Evolutionary conservation across 2,888 invertebrate genomes (phyloP).

Genomic region (Calephelis perditalis): DNA sequence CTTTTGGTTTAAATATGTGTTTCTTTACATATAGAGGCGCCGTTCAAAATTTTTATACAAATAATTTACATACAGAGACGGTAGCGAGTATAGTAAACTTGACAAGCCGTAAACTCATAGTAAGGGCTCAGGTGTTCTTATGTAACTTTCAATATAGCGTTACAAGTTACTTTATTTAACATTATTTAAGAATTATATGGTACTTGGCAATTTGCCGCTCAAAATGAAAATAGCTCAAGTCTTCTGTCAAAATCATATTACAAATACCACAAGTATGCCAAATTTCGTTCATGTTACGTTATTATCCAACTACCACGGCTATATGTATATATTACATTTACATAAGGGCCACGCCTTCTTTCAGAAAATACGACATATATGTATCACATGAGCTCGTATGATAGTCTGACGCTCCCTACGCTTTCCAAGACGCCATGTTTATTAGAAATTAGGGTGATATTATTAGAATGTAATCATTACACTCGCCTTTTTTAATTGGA

Average conservation of each 20-base stretch:
- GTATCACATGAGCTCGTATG: background rate
- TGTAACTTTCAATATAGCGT: background rate
- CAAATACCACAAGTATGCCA: slow-evolving; percentile 10
- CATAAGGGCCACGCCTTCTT: slow-evolving; percentile 4
- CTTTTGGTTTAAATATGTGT: too few species aligned
- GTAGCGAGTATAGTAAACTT: too few species aligned
- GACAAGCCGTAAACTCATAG: too few species aligned
- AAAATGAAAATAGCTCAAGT: slow-evolving; percentile 5
- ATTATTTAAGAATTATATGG: background rate
- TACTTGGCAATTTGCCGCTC: slow-evolving; percentile 6
- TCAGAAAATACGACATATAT: background rate
- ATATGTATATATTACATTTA: background rate
- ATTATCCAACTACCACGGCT: background rate
- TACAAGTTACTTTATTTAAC: background rate
- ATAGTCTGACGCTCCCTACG: background rate
- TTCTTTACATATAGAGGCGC: too few species aligned
- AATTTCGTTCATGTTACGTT: slow-evolving; percentile 7
- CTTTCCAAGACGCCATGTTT: background rate
- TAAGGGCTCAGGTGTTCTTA: too few species aligned
- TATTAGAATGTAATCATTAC: too few species aligned
- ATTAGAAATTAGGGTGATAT: too few species aligned
- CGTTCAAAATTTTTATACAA: too few species aligned
- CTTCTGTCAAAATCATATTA: slow-evolving; percentile 2
- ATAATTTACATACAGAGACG: too few species aligned
- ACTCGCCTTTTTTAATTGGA: too few species aligned